A percentile compares a stretch with the other conserved stretches of the same genome.
phyloP scores from a whole-genome alignment of 2,113 vertebrate species.

The Petaurus breviceps region DNA sequence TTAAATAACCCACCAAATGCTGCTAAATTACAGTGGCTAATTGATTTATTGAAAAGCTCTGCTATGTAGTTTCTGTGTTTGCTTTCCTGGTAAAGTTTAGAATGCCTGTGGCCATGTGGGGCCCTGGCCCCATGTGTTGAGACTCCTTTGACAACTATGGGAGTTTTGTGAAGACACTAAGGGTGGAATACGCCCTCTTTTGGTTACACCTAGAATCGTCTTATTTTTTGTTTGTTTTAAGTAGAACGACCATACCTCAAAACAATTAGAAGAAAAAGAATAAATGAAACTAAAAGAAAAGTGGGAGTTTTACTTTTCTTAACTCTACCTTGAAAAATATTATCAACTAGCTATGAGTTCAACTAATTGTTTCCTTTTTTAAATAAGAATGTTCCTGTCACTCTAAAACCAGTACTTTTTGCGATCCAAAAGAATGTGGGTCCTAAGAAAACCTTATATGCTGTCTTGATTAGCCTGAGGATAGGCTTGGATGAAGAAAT shows the following conservation, averaged over 20 bases:
- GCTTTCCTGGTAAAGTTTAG: not conserved
- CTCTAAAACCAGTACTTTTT: slow-evolving; percentile 16
- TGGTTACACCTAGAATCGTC: slow-evolving; percentile 69
- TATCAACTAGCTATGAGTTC: not conserved
- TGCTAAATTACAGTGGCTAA: not conserved
- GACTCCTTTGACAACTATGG: not conserved
- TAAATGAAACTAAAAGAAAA: not conserved
- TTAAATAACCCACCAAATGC: not conserved
- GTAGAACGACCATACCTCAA: not conserved
- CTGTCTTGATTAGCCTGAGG: not conserved
- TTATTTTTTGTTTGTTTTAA: slow-evolving; percentile 9
- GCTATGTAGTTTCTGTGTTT: not conserved
- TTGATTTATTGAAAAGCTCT: not conserved
- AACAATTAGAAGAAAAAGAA: not conserved
- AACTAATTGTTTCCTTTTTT: slow-evolving; percentile 26
- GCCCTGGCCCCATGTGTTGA: not conserved
- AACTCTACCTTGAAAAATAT: not conserved
- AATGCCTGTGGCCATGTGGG: not conserved
- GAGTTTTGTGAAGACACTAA: slow-evolving; percentile 11
- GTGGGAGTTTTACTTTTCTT: not conserved
- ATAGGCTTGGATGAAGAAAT: slow-evolving; percentile 43
- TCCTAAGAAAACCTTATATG: not conserved
- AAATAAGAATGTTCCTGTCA: slow-evolving; percentile 12
- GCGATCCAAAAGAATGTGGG: not conserved
- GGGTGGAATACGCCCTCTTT: slow-evolving; percentile 74